Evolutionary conservation across 2,113 vertebrate genomes (phyloP).

Genomic region (Scartelaos histophorus): DNA sequence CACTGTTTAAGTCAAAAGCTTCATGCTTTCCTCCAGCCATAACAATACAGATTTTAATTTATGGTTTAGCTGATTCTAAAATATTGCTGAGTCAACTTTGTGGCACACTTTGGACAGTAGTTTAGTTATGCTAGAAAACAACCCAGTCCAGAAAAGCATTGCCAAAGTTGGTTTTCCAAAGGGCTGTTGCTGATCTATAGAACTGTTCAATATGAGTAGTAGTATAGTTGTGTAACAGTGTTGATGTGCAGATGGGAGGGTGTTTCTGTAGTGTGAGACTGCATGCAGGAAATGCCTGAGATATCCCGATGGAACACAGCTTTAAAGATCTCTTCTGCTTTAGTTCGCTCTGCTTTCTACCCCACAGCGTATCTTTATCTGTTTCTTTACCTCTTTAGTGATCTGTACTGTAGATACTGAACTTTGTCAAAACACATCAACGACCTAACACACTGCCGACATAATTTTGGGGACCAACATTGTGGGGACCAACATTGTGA

Average conservation of each 20-base stretch:
- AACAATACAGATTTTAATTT: no score
- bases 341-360: neutral
- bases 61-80: no score
- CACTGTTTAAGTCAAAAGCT: no score
- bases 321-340: constrained; percentile 29
- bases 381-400: neutral
- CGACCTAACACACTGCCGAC: constrained; percentile 20
- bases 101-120: neutral
- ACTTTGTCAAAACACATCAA: constrained; percentile 20
- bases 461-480: neutral
- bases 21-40: no score
- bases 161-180: constrained; percentile 6
- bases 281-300: constrained; percentile 67
- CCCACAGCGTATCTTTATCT: neutral
- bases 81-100: no score
- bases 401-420: neutral
- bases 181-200: constrained; percentile 21
- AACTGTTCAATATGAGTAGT: constrained; percentile 38
- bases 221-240: constrained; percentile 32
- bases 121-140: neutral
- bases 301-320: constrained; percentile 45
- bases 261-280: constrained; percentile 37
- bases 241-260: constrained; percentile 14
- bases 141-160: neutral
- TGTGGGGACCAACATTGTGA: neutral